Evolutionary conservation across 35 echinoderm and acorn worm genomes (phyloP), one percentile per base, ranked within the genome.

Genomic region (Acanthaster planci): DNA sequence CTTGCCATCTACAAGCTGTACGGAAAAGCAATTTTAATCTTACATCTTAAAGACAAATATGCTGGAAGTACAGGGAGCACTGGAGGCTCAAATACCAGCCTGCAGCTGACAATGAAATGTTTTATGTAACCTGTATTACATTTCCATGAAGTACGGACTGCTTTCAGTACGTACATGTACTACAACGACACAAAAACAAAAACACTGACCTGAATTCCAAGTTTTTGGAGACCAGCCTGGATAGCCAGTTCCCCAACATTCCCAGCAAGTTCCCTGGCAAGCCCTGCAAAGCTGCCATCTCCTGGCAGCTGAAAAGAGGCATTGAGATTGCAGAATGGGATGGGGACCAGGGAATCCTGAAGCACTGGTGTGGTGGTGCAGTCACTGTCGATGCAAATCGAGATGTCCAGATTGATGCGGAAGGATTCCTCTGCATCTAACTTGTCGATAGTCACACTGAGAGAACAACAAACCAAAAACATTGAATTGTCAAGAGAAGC

Each of bases 281-380:
- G 56, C 1, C 27, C 38, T 0, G 81, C 51, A 59, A 83, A 58
- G 38, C 52, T 83, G 23, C 81, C 81, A 58, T 83, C 56, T 1
- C 52, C 81, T 29, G 81, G 81, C 30, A 83, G 81, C 15, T 57
- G 26, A 83, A 83, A 59, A 15, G 52, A 37, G 27, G 81, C 81
- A 83, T 83, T 83, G 54, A 53, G 81, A 9, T 83, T 83, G 36
- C 81, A 83, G 44, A 83, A 82, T 57, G 81, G 81, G 1, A 83
- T 83, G 16, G 81, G 81, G 34, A 83, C 34, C 19, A 83, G 37
- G 18, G 54, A 10, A 47, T 50, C 83, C 38, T 51, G 12, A 15
- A 85, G 58, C 7, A 85, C 42, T 23, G 38, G 55, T 8, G 7
- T 53, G 34, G 22, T 9, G 2, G 42, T 76, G 38, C 83, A 85